Conservation (phyloP, 1,140 invertebrate species). For the Brachionus koreanus region DNA sequence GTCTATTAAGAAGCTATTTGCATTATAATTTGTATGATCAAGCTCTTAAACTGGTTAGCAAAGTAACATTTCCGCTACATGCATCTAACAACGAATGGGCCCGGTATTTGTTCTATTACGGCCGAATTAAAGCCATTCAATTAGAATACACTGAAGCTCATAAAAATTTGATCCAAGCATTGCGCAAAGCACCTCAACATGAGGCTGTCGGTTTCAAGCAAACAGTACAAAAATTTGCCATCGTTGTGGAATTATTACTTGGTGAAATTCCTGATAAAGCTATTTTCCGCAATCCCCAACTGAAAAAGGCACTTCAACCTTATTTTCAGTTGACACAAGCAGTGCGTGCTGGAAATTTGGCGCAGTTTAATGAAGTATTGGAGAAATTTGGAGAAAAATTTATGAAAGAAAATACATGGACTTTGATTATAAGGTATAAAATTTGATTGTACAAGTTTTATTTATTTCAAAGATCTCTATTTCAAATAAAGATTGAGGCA, state of each 20-base stretch:
- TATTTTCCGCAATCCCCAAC: slow-evolving; percentile 72
- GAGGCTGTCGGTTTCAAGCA: slow-evolving; percentile 95
- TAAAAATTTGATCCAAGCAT: slow-evolving; percentile 82
- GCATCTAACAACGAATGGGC: slow-evolving; percentile 99
- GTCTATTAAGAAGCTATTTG: slow-evolving; percentile 87
- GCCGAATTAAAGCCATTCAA: slow-evolving; percentile 91
- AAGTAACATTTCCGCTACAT: slow-evolving; percentile 86
- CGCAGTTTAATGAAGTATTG: slow-evolving; percentile 85
- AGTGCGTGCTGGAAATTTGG: slow-evolving; percentile 87
- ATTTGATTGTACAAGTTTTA: background rate
- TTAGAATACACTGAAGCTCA: slow-evolving; percentile 94
- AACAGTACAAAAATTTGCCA: slow-evolving; percentile 87
- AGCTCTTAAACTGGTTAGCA: slow-evolving; percentile 81
- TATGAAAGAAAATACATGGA: slow-evolving; percentile 81
- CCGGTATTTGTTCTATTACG: slow-evolving; percentile 87
- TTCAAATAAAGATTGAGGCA: slow-evolving; percentile 68
- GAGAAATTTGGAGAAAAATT: slow-evolving; percentile 65
- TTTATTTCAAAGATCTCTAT: background rate
- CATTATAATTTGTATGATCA: slow-evolving; percentile 92
- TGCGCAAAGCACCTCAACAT: slow-evolving; percentile 92
- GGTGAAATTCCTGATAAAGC: slow-evolving; percentile 89
- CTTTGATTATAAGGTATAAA: slow-evolving; percentile 69
- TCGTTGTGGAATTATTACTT: slow-evolving; percentile 88
- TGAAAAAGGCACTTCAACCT: slow-evolving; percentile 79
- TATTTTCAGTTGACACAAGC: slow-evolving; percentile 92